Evolutionary conservation across 2,888 invertebrate species (phyloP).

Genomic region (Agrotis segetum): DNA sequence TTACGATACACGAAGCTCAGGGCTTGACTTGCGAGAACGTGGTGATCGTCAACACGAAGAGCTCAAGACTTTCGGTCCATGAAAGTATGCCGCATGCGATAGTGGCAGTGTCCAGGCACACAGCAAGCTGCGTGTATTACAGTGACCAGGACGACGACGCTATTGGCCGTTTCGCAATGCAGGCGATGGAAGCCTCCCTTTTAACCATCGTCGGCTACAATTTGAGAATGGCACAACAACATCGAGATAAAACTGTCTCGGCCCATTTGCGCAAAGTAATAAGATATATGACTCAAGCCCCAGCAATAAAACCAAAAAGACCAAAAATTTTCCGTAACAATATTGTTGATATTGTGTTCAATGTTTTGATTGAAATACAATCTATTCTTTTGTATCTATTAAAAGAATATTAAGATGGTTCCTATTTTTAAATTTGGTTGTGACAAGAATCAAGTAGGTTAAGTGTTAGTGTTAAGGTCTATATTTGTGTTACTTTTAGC

Average conservation of each 20-base stretch:
- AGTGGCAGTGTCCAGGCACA: conserved; percentile 51
- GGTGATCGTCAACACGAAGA: conserved; percentile 35
- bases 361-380: not conserved
- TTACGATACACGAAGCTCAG: conserved; percentile 56
- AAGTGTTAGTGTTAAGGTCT: too few relatives aligned
- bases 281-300: too few relatives aligned
- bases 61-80: conserved; percentile 15
- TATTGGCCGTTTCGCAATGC: conserved; percentile 17
- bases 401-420: too few relatives aligned
- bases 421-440: too few relatives aligned
- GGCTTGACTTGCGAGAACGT: conserved; percentile 38
- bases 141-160: conserved; percentile 34
- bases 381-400: too few relatives aligned
- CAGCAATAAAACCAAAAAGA: too few relatives aligned
- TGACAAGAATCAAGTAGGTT: too few relatives aligned
- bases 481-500: too few relatives aligned
- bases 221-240: conserved; percentile 22
- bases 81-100: conserved; percentile 49
- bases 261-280: not conserved
- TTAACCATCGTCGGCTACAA: conserved; percentile 30
- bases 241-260: conserved; percentile 4
- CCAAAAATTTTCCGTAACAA: too few relatives aligned
- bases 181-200: conserved; percentile 13
- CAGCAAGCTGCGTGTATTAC: conserved; percentile 37
- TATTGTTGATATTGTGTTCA: not conserved